These are phyloP conservation scores for Drosophila picticornis DNA, from an alignment of 2,888 invertebrate species.

Conservation along the genomic window DNA sequence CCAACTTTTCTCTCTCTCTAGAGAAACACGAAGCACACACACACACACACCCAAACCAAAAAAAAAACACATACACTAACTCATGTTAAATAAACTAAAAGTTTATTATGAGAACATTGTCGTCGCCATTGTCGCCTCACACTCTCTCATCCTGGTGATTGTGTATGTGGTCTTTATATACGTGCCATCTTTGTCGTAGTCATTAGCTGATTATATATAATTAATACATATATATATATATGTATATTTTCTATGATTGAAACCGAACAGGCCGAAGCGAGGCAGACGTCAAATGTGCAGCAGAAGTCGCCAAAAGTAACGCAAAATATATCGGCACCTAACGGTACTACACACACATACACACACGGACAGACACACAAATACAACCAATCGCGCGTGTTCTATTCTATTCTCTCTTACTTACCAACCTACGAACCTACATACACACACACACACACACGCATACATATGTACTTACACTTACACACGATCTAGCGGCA, in stretches of 20 bases:
- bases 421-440: neutral
- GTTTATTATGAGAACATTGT: constrained; percentile 55
- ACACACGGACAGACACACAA: neutral
- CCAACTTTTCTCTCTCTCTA: constrained; percentile 35
- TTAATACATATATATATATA: constrained; percentile 1
- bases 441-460: neutral
- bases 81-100: constrained; percentile 57
- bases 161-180: constrained; percentile 83
- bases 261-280: constrained; percentile 37
- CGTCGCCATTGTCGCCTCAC: constrained; percentile 81
- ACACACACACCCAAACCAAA: constrained; percentile 17
- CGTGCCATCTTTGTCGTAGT: constrained; percentile 83
- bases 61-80: constrained; percentile 15
- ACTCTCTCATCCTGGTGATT: constrained; percentile 82
- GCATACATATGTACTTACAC: constrained; percentile 10
- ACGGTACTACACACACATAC: constrained; percentile 21
- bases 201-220: constrained; percentile 72
- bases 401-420: neutral
- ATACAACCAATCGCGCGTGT: constrained; percentile 7
- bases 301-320: constrained; percentile 15
- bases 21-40: constrained; percentile 6
- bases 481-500: constrained; percentile 26
- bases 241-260: constrained; percentile 6
- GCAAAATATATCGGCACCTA: constrained; percentile 16
- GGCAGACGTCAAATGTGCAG: constrained; percentile 53